Base-by-base conservation (phyloP, 2,113 vertebrate genomes). In the Malurus melanocephalus region DNA sequence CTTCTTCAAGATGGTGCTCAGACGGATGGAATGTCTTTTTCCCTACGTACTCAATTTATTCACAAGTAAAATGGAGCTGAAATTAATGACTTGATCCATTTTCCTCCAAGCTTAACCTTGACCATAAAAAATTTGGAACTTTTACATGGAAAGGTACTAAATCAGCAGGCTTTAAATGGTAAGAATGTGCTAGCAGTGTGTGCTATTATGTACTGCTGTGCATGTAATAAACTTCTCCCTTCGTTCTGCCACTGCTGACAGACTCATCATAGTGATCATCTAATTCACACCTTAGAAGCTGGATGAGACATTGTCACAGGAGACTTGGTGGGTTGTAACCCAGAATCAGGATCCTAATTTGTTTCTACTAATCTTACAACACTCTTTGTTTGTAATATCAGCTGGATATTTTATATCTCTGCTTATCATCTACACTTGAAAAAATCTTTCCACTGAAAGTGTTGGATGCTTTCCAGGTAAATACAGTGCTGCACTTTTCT, bases 381-480 rank as follows among this genome's bases (percentile, higher is more conserved):
- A 33, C 26, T 77, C 35, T 73, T 71, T 38, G 52, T 87, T 85
- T 92, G 79, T 87, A 74, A 5, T 60, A 87, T 24, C 90, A 93
- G 72, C 76, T 87, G 88, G 88, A 55, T 93, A 51, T 80, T 93
- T 95, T 69, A 80, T 33, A 76, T 75, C 67, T 85, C 64, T 48
- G 17, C 40, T 85, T 79, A 69, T 59, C 79, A 87, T 8, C 51
- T 80, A 26, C 33, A 27, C 52, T 80, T 76, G 71, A 82, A 89
- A 89, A 88, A 53, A 28, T 38, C 42, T 88, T 84, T 48, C 53
- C 42, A 42, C 26, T 51, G 61, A 11, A 80, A 72, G 24, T 45
- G 42, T 53, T 45, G 64, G 33, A 22, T 82, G 49, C 59, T 84
- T 87, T 84, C 46, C 59, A 85, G 46, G 59, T 87, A 52, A 76